Base-by-base conservation (phyloP, 1,140 invertebrate genomes). In the Teleogryllus occipitalis region DNA sequence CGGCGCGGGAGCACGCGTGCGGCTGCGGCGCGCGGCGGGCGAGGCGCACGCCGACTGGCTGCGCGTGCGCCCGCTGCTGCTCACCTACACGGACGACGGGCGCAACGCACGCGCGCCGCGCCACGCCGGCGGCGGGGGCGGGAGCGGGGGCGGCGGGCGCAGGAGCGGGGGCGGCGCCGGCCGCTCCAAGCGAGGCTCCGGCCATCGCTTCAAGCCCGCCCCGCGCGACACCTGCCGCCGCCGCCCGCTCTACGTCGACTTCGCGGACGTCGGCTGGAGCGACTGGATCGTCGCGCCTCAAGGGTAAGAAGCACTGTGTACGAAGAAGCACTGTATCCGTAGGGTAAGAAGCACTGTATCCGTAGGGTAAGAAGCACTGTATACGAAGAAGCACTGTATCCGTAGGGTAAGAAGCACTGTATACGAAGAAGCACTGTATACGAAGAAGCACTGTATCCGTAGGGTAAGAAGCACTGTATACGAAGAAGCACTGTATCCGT, bases 261-360 rank as follows among this genome's bases (percentile, higher is more conserved):
- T 99, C 86, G 90, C 87, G 8, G 96, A 98, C 82, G 97, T 99
- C 14, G 97, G 97, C 27, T 99, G 98, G 98, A 95, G 95, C 84
- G 96, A 98, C 87, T 99, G 98, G 98, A 99, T 99, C 83, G 96
- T 99, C n/a, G 98, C 97, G 10, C 98, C 98, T 6, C 91, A 92
- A 8, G 54, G 54, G 54, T 65, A 18, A 65, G 54, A 65, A 10
- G 0, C 54, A 14, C 54, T 7, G 27, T 39, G n/a, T n/a, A n/a
- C n/a, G n/a, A n/a, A n/a, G n/a, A n/a, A n/a, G n/a, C n/a, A n/a
- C n/a, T n/a, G n/a, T n/a, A n/a, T n/a, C n/a, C n/a, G n/a, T n/a
- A n/a, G n/a, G n/a, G n/a, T n/a, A n/a, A n/a, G n/a, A n/a, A n/a
- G n/a, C n/a, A n/a, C n/a, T n/a, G n/a, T n/a, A n/a, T n/a, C n/a